phyloP scores from a whole-genome alignment of 2,888 invertebrate genomes.

The Melitaea athalia region DNA sequence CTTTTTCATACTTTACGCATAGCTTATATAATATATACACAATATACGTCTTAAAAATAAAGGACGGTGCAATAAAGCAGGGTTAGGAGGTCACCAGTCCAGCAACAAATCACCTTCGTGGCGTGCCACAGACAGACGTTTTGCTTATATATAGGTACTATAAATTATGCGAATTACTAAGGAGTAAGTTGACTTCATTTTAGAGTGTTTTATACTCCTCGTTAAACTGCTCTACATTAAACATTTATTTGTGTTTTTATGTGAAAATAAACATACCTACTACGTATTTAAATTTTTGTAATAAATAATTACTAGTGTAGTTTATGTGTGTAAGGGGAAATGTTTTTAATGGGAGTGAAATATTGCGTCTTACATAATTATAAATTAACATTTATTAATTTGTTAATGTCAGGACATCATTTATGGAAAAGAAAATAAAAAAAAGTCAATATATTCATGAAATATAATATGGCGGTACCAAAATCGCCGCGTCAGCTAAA shows the following conservation, averaged over 20 bases:
- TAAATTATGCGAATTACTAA: slow-evolving; percentile 11
- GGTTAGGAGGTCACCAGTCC: slow-evolving; percentile 8
- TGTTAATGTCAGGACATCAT: too few species aligned
- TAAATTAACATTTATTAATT: too few species aligned
- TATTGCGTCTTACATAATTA: too few species aligned
- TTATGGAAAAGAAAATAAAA: too few species aligned
- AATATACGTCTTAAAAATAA: neutral
- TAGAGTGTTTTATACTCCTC: neutral
- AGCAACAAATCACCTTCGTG: slow-evolving; percentile 2
- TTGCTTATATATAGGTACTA: neutral
- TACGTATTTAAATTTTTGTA: too few species aligned
- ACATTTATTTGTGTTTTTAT: neutral
- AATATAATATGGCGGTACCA: too few species aligned
- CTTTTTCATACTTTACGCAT: neutral
- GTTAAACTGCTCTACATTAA: neutral
- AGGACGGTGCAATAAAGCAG: neutral
- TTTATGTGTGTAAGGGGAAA: too few species aligned
- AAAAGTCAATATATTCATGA: too few species aligned
- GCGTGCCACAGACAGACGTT: slow-evolving; percentile 1
- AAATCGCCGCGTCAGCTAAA: too few species aligned
- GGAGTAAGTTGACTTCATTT: neutral
- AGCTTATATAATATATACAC: neutral
- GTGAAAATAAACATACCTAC: neutral
- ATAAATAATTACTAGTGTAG: too few species aligned
- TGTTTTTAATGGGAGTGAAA: too few species aligned